These are phyloP conservation scores for Sinohyriopsis cumingii DNA, from an alignment of 2,888 invertebrate genomes.

Conservation along the genomic window DNA sequence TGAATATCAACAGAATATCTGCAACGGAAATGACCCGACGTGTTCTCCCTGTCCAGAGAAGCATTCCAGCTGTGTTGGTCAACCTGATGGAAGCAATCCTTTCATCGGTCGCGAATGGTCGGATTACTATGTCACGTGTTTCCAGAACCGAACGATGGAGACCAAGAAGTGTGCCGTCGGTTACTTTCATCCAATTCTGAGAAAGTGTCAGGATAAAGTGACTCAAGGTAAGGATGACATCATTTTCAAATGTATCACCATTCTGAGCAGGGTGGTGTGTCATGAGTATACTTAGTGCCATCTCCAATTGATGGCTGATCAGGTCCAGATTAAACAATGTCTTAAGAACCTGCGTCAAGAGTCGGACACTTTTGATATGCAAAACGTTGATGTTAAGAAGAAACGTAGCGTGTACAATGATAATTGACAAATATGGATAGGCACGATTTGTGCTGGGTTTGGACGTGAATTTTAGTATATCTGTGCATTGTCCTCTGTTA, in stretches of 20 bases:
- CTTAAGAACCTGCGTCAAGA: constrained; percentile 6
- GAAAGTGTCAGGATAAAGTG: constrained; percentile 14
- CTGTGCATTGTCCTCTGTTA: too few species aligned
- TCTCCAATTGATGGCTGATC: too few species aligned
- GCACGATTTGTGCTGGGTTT: too few species aligned
- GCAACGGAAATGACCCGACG: constrained; percentile 13
- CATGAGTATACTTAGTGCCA: too few species aligned
- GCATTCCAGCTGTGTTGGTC: constrained; percentile 37
- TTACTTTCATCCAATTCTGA: constrained; percentile 14
- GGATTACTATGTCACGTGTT: constrained; percentile 30
- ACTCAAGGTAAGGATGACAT: constrained; percentile 21
- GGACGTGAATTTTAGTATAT: too few species aligned
- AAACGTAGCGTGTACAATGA: too few species aligned
- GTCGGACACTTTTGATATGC: constrained; percentile 5
- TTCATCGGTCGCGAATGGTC: constrained; percentile 34
- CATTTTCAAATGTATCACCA: too few species aligned
- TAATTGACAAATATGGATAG: too few species aligned
- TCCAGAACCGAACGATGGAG: constrained; percentile 37
- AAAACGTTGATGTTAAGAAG: too few species aligned
- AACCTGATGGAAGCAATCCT: constrained; percentile 30
- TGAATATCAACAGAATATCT: constrained; percentile 40
- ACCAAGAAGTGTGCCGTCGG: constrained; percentile 31
- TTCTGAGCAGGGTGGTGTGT: too few species aligned
- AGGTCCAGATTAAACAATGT: too few species aligned
- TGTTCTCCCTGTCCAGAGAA: constrained; percentile 36